Base-by-base conservation (phyloP, 1,140 invertebrate genomes). In the Phortica variegata region DNA sequence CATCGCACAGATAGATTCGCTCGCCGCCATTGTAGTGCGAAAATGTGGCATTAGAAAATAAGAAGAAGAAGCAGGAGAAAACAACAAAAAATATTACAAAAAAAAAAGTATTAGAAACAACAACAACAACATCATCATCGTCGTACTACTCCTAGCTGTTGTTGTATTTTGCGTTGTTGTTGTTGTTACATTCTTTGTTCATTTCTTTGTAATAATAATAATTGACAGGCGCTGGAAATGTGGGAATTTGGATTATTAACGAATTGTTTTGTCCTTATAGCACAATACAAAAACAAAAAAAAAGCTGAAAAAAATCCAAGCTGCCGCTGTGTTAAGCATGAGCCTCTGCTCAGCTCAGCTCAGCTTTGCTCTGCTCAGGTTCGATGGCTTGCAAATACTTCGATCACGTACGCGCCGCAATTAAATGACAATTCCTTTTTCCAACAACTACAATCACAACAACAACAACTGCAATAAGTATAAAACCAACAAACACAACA, bases 381-480 rank as follows among this genome's bases (percentile, higher is more conserved):
- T 34, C 12, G 32, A 4, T 46, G 43, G 44, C 60, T 62, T 43
- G 59, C 61, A 57, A 65, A 65, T 68, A 63, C 60, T 63, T 68
- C 63, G 63, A 68, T 68, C 63, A 68, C 63, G 63, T 68, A 68
- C 65, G 63, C 63, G 58, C 62, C 63, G 63, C 63, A 68, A 68
- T 68, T 68, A 68, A 68, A 68, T 68, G 63, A 68, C 63, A 68
- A 68, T 68, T 68, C 63, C 60, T 68, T 68, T n/a, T n/a, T n/a
- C n/a, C 12, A 29, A 6, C 6, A 29, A 29, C 26, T 7, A 12
- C 12, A 12, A 12, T 6, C 26, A 29, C 26, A 29, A 29, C 26
- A 12, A 29, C 26, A 29, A 29, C n/a, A n/a, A n/a, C n/a, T n/a
- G n/a, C n/a, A n/a, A n/a, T n/a, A n/a, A n/a, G n/a, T n/a, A n/a